Evolutionary conservation across 2,113 vertebrate species (phyloP).

Genomic region (Myrmecobius fasciatus): DNA sequence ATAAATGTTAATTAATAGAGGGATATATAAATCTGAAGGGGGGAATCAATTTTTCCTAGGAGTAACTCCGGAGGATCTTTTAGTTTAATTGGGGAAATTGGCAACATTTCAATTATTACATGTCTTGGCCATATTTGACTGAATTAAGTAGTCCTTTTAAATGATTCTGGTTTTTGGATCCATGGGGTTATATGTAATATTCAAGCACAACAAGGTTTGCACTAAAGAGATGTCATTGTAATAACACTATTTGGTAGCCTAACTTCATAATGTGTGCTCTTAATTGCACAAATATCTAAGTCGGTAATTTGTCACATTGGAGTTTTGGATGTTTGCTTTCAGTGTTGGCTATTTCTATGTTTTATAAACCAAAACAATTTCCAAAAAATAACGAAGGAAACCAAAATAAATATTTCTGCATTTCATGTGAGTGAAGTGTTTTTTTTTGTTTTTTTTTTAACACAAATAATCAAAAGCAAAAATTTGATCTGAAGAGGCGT

Average conservation of each 20-base stretch:
- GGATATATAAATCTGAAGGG: conserved; percentile 71
- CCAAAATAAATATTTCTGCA: conserved; percentile 90
- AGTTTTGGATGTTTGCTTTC: conserved; percentile 85
- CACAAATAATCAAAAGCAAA: neutral
- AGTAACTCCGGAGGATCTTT: conserved; percentile 69
- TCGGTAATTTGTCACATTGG: conserved; percentile 84
- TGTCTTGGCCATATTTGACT: conserved; percentile 77
- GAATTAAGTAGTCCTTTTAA: conserved; percentile 74
- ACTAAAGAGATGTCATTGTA: conserved; percentile 83
- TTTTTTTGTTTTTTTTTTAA: conserved; percentile 42
- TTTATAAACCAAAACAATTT: conserved; percentile 91
- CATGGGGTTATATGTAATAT: conserved; percentile 74
- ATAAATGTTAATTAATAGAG: conserved; percentile 58
- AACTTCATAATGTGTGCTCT: conserved; percentile 82
- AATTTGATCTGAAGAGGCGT: rapidly evolving
- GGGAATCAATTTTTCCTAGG: conserved; percentile 45
- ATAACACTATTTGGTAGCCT: conserved; percentile 85
- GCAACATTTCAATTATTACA: conserved; percentile 76
- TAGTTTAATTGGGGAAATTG: conserved; percentile 74
- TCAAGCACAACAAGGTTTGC: conserved; percentile 86
- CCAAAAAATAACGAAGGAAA: conserved; percentile 89
- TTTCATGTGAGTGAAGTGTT: conserved; percentile 78
- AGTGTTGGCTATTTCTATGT: conserved; percentile 89
- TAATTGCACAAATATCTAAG: conserved; percentile 80
- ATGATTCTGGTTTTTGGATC: conserved; percentile 74